Evolutionary conservation across 2,888 invertebrate genomes (phyloP), one percentile per base, ranked within the genome.

Genomic region (Altica lythri): DNA sequence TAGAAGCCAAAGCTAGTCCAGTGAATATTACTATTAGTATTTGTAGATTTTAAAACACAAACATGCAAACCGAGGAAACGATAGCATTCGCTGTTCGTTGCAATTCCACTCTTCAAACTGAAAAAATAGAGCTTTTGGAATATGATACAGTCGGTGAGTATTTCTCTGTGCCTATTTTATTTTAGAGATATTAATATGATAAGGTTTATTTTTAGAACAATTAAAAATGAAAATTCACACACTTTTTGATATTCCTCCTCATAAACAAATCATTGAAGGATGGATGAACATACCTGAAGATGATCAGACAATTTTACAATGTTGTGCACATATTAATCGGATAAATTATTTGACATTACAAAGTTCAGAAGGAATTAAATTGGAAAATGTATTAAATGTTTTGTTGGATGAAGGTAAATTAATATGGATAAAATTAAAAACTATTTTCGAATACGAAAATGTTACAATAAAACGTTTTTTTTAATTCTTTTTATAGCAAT

Each of bases 161-260:
- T 34, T 3, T 27, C 27, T 27, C 6, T 8, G 18, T n/a, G n/a
- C n/a, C n/a, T 48, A 25, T 29, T 16, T 10, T 16, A 43, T 17
- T 38, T 14, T 19, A 2, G 2, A 8, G 16, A 46, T 4, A 40
- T 19, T 35, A 14, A 1, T 34, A 16, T 34, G 16, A 13, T 42
- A 19, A 3, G 46, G 46, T 47, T 52, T 29, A 13, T 29, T 75
- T 77, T 0, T 79, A 97, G 97, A 97, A 67, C 13, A 35, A 12
- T 32, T 62, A 25, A 55, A 58, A 51, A 13, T 30, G 19, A 40
- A 53, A 35, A 61, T 64, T 34, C 45, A 48, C 13, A 43, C 35
- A 14, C 38, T 47, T n/a, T 59, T 62, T 22, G 46, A 59, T 12
- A 58, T 68, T 16, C 57, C 62, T 9, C 55, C 57, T 6, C 17